Conservation (phyloP, 2,113 vertebrate species). For the Thermophis baileyi region DNA sequence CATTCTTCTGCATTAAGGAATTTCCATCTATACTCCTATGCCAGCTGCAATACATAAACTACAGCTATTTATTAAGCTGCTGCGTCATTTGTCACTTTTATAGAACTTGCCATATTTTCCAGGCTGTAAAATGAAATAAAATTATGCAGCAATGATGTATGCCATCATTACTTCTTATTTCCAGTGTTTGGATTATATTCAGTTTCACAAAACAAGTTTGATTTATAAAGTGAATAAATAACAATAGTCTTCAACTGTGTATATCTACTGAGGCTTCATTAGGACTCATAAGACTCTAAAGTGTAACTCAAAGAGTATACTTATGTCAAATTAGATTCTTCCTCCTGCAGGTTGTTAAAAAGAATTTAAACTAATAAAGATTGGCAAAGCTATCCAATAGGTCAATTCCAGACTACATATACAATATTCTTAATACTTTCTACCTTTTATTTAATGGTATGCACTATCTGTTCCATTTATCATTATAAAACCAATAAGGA, state of each 20-base stretch:
- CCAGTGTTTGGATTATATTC: slow-evolving; percentile 63
- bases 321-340: slow-evolving; percentile 54
- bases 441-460: neutral
- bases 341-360: slow-evolving; percentile 2
- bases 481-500: neutral
- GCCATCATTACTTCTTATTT: slow-evolving; percentile 67
- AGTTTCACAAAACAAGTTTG: slow-evolving; percentile 58
- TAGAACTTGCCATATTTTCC: slow-evolving; percentile 66
- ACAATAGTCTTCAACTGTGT: slow-evolving; percentile 61
- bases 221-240: slow-evolving; percentile 72
- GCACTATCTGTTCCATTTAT: neutral
- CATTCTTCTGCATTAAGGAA: slow-evolving; percentile 43
- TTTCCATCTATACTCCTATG: slow-evolving; percentile 55
- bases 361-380: slow-evolving; percentile 29
- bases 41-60: slow-evolving; percentile 62
- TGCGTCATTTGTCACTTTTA: slow-evolving; percentile 73
- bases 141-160: slow-evolving; percentile 70
- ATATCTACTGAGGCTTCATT: slow-evolving; percentile 63
- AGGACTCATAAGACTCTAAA: slow-evolving; percentile 48
- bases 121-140: slow-evolving; percentile 70
- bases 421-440: neutral
- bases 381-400: neutral
- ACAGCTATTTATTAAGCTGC: slow-evolving; percentile 65
- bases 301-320: slow-evolving; percentile 53
- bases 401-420: neutral